Evolutionary conservation across 2,888 invertebrate genomes (phyloP).

Genomic region (Limenitis camilla): DNA sequence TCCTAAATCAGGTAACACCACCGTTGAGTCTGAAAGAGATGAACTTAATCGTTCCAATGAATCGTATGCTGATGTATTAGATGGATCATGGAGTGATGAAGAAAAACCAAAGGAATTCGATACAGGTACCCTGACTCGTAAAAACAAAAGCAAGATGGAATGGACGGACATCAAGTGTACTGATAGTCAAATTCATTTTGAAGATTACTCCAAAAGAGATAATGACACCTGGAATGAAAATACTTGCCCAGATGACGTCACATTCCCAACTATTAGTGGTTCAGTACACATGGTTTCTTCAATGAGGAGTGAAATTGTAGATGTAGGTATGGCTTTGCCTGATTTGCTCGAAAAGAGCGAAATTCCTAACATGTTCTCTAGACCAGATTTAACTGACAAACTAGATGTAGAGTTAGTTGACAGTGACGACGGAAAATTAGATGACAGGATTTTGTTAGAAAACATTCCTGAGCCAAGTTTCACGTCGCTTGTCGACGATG

Average conservation of each 20-base stretch:
- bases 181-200: constrained; percentile 23
- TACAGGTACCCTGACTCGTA: constrained; percentile 35
- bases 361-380: constrained; percentile 36
- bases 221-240: constrained; percentile 88
- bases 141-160: constrained; percentile 37
- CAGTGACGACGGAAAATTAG: constrained; percentile 27
- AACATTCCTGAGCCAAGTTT: constrained; percentile 50
- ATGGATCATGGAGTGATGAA: constrained; percentile 53
- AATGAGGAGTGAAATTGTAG: constrained; percentile 75
- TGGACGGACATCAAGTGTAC: constrained; percentile 50
- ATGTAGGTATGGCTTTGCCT: constrained; percentile 48
- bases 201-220: constrained; percentile 34
- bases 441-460: constrained; percentile 37
- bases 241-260: constrained; percentile 84
- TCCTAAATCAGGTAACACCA: constrained; percentile 48
- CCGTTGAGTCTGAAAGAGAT: constrained; percentile 52
- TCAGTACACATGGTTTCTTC: constrained; percentile 82
- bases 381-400: constrained; percentile 58
- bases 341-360: constrained; percentile 63
- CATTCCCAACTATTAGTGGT: constrained; percentile 87
- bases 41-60: constrained; percentile 67
- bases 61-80: constrained; percentile 60
- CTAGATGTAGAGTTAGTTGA: constrained; percentile 38
- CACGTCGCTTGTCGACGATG: constrained; percentile 63
- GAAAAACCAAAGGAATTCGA: constrained; percentile 24